A percentile compares a stretch with the other conserved stretches of the same genome.
phyloP scores from a whole-genome alignment of 92 coral and sea anemone genomes.

The Chrysogorgia sp. region DNA sequence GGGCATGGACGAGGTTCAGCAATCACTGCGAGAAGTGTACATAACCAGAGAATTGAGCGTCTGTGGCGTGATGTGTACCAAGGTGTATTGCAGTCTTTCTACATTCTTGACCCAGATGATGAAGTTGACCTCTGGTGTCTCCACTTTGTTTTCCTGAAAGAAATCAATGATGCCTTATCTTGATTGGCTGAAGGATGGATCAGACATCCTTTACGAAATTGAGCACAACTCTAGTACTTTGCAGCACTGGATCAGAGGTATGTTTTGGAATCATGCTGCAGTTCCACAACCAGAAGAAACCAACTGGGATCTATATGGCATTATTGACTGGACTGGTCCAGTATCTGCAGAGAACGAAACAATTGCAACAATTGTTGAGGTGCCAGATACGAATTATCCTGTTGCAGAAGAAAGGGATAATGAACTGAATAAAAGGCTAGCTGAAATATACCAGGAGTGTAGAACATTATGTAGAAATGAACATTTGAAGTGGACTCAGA shows the following conservation, averaged over 20 bases:
- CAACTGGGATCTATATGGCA: constrained; percentile 9
- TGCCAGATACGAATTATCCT: constrained; percentile 4
- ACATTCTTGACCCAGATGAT: constrained; percentile 27
- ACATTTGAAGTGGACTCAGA: constrained; percentile 6
- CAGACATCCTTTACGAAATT: constrained; percentile 22
- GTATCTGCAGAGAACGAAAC: constrained; percentile 14
- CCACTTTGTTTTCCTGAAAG: constrained; percentile 18
- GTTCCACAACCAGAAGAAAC: too few relatives aligned
- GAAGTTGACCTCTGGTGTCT: constrained; percentile 37
- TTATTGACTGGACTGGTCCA: constrained; percentile 25
- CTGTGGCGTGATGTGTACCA: constrained; percentile 18
- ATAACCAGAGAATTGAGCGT: too few relatives aligned
- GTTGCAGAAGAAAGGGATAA: constrained; percentile 12
- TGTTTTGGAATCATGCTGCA: constrained; percentile 19
- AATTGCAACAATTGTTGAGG: constrained; percentile 22
- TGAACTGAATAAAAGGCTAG: constrained; percentile 23
- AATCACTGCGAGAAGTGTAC: constrained; percentile 13
- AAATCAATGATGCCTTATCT: constrained; percentile 19
- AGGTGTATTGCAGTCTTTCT: constrained; percentile 17
- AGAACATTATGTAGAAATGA: constrained; percentile 16
- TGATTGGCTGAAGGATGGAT: constrained; percentile 12
- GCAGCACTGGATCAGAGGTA: constrained; percentile 26
- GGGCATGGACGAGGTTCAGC: constrained; percentile 30
- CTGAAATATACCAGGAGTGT: not conserved
- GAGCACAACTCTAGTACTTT: constrained; percentile 18